Conservation (phyloP, 2,797 vertebrate genomes). For the Notolabrus celidotus region DNA sequence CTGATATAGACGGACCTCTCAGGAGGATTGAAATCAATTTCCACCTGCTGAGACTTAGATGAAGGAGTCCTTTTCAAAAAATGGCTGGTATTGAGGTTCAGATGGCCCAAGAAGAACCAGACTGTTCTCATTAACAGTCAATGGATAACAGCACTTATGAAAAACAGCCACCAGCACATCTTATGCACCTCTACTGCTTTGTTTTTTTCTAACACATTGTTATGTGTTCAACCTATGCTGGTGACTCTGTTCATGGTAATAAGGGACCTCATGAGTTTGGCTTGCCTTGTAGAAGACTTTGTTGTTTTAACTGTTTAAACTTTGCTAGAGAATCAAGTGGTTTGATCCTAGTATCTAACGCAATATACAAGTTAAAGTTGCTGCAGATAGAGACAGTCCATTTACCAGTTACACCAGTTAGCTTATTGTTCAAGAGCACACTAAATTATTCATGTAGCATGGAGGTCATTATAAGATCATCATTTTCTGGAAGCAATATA, state of each 20-base stretch:
- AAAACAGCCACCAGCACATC: constrained; percentile 51
- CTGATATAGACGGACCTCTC: constrained; percentile 60
- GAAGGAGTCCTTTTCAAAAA: constrained; percentile 59
- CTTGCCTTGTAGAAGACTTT: constrained; percentile 7
- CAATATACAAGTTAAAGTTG: too few relatives aligned
- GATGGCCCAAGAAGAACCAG: constrained; percentile 39
- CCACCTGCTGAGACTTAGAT: constrained; percentile 53
- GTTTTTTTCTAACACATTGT: constrained; percentile 41
- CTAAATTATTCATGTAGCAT: too few relatives aligned
- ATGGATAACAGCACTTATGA: constrained; percentile 60
- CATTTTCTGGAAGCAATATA: too few relatives aligned
- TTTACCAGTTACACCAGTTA: too few relatives aligned
- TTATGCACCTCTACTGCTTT: constrained; percentile 52
- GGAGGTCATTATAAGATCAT: too few relatives aligned
- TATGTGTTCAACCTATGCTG: too few relatives aligned
- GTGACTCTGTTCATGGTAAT: too few relatives aligned
- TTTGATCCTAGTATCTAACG: too few relatives aligned
- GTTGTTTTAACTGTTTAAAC: too few relatives aligned
- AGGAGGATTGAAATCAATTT: constrained; percentile 73
- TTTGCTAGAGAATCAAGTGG: neutral
- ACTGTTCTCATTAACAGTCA: constrained; percentile 58
- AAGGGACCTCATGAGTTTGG: constrained; percentile 33
- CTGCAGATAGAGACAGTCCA: too few relatives aligned
- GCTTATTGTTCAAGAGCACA: too few relatives aligned
- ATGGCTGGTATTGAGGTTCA: constrained; percentile 39